Evolutionary conservation across 1,140 invertebrate species (phyloP).

Genomic region (Pogonomyrmex barbatus): DNA sequence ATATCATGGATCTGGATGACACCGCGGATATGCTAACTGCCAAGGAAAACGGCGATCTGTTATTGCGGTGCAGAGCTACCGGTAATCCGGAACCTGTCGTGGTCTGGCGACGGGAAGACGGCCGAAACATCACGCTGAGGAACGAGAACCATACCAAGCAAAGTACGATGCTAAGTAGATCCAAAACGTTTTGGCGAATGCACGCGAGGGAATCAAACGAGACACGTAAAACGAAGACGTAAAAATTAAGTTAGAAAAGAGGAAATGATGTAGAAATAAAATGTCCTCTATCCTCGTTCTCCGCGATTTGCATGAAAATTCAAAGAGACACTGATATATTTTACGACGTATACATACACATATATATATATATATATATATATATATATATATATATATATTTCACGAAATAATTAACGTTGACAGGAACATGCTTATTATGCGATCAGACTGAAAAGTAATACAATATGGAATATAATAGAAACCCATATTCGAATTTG

Average conservation of each 20-base stretch:
- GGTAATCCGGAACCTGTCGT: slow-evolving; percentile 92
- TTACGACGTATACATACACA: neutral
- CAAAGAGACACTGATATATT: neutral
- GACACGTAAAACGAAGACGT: neutral
- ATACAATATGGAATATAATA: slow-evolving; percentile 35
- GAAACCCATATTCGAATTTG: neutral
- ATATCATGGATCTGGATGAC: slow-evolving; percentile 89
- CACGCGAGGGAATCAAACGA: neutral
- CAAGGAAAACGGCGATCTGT: slow-evolving; percentile 90
- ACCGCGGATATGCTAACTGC: slow-evolving; percentile 77
- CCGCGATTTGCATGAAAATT: neutral
- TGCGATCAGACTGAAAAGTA: neutral
- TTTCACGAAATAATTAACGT: neutral
- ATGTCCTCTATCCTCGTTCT: neutral
- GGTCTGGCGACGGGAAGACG: slow-evolving; percentile 91
- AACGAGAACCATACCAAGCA: slow-evolving; percentile 88
- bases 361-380: no score
- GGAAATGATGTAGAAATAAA: neutral
- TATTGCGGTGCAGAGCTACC: slow-evolving; percentile 91
- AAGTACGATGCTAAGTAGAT: slow-evolving; percentile 83
- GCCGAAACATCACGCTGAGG: slow-evolving; percentile 90
- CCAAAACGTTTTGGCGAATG: neutral
- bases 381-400: no score
- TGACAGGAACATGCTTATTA: slow-evolving; percentile 26
- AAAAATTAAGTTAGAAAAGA: neutral